Evolutionary conservation across 2,797 vertebrate species (phyloP), one percentile per base, ranked within the genome.

Genomic region (Cyprinodon diabolis): DNA sequence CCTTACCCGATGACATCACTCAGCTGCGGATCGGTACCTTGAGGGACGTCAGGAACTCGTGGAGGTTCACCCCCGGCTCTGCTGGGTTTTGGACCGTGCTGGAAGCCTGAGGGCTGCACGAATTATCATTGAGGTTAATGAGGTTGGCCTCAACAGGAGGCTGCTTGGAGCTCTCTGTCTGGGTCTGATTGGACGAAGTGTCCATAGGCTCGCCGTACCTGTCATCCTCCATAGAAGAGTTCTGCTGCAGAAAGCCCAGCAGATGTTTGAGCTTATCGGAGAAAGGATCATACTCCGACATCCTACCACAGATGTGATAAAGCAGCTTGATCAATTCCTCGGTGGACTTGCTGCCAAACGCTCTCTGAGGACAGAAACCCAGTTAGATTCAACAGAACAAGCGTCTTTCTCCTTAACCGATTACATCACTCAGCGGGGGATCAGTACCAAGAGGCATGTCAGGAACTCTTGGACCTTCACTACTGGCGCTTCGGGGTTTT

Each of bases 11-110:
- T 40, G 40, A 40, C 40, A 40, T 40, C 40, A 40, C 7, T 8
- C 30, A 30, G 40, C 40, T 5, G 4, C 0, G 7, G 0, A 0
- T 37, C 11, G 19, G n/a, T 90, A 98, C 97, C 96, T 98, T 98
- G 78, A 98, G 97, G 68, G 97, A 98, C 1, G 95, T 94, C n/a
- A 99, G 96, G 81, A 98, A 96, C 86, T 98, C 97, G 90, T 98
- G 97, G 1, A 99, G 96, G 1, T 97, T 98, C 83, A 98, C 93
- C 45, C 91, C 78, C 40, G 87, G 94, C 1, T 90, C 48, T 13
- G 71, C 92, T 0, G 94, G 69, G 91, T 90, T 82, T 86, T 79
- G 80, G 86, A 88, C 52, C 14, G 92, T 47, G 88, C 87, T 89
- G 86, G 95, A 76, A 17, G 89, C 65, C 8, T 94, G 95, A 0